Percentiles rank a stretch among this genome's conserved stretches.
These are phyloP conservation scores for Nomada flava DNA, from an alignment of 2,888 invertebrate genomes.

Conservation along the genomic window DNA sequence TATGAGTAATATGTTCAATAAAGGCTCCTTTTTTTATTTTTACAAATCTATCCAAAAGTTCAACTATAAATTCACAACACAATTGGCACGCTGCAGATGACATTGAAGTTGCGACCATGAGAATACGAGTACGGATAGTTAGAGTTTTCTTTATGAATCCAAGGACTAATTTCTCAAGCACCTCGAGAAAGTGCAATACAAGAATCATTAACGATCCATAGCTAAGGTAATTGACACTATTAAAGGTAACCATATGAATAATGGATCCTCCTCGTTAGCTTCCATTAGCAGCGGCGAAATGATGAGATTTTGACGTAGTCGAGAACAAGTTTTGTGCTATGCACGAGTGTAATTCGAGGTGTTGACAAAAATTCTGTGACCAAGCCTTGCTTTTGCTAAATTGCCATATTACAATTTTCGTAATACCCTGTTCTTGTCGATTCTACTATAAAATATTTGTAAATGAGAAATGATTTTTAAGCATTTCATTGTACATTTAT, in stretches of 20 bases:
- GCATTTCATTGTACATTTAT: no score
- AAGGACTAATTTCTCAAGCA: not conserved
- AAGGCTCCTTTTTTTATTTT: no score
- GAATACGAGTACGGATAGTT: not conserved
- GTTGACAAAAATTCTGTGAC: no score
- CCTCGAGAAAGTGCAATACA: slow-evolving; percentile 12
- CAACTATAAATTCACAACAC: not conserved
- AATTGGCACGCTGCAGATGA: not conserved
- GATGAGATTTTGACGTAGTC: not conserved
- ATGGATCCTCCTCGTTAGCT: not conserved
- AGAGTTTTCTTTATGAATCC: not conserved
- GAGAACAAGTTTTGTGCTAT: not conserved
- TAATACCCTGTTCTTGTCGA: no score
- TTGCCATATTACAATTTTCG: no score
- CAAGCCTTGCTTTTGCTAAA: no score
- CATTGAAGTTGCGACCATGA: not conserved
- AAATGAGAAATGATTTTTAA: no score
- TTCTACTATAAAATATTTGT: no score
- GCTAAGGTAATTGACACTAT: slow-evolving; percentile 13
- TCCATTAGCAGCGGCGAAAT: not conserved
- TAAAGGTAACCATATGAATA: not conserved
- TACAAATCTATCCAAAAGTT: no score
- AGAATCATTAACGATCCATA: slow-evolving; percentile 8
- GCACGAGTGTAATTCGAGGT: not conserved
- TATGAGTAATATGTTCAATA: no score